Evolutionary conservation across 37 sponge, comb jelly and placozoan species (phyloP), one percentile per base, ranked within the genome.

Genomic region (Chondrilla cf. caribensis): DNA sequence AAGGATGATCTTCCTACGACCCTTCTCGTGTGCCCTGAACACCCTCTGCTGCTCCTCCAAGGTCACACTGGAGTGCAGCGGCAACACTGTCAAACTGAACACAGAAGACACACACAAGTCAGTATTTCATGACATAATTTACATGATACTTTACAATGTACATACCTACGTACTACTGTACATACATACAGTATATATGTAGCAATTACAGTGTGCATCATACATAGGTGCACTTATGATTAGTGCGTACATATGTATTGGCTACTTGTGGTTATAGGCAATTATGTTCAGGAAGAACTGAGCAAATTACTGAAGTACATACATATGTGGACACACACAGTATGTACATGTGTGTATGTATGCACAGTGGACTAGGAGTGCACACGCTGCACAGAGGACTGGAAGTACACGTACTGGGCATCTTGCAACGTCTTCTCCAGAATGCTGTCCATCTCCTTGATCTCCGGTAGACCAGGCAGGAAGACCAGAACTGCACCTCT

Each of bases 381-480:
- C n/a, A n/a, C n/a, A n/a, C n/a, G n/a, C n/a, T n/a, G n/a, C n/a
- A n/a, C n/a, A n/a, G n/a, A n/a, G 51, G 51, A 47, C 11, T 6
- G 6, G 51, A 47, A 47, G 11, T 47, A 47, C 22, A 62, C 84
- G 26, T 73, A 75, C 84, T 58, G 44, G 28, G 58, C 25, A n/a
- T 82, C 43, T 2, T 44, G 21, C 0, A 54, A 39, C 19, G 14
- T 9, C 22, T 82, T 29, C 43, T 38, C 37, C 25, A 95, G 85
- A 18, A 82, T 39, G 7, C 68, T 77, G 68, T 87, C 82, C 78
- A 91, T 78, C 19, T 78, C 66, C 77, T 78, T 81, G 43, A 94
- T 94, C 86, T 94, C 98, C 0, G 90, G 91, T 60, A 97, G 72
- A 14, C 98, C 98, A 22, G 98, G 98, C 22, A 97, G 87, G 70